A percentile compares a stretch with the other conserved stretches of the same genome.
Conservation (phyloP, 2,797 vertebrate genomes). For the Acipenser oxyrinchus region DNA sequence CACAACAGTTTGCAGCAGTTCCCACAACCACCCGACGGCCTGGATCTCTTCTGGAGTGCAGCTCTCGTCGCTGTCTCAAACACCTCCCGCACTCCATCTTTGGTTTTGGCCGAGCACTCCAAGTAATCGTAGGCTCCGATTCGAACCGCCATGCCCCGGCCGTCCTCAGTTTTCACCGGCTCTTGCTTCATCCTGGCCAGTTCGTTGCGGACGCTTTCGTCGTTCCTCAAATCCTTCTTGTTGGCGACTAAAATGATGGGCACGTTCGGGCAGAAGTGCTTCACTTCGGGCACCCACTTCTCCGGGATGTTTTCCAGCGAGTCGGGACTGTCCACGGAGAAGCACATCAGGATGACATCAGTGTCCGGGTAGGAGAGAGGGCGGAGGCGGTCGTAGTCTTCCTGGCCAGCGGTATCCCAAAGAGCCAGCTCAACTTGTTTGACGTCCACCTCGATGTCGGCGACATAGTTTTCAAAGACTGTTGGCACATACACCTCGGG, state of each 20-base stretch:
- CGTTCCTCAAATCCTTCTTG: constrained; percentile 76
- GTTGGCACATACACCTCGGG: constrained; percentile 79
- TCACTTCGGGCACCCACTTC: constrained; percentile 81
- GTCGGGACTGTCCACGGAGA: constrained; percentile 79
- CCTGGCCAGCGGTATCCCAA: constrained; percentile 77
- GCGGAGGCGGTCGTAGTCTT: constrained; percentile 74
- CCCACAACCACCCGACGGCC: constrained; percentile 62
- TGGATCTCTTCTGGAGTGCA: constrained; percentile 71
- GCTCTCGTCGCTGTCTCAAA: constrained; percentile 79
- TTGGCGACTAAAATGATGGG: constrained; percentile 81
- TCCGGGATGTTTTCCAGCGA: constrained; percentile 80
- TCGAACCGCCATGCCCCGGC: constrained; percentile 73
- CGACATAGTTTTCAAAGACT: constrained; percentile 79
- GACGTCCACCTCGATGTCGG: constrained; percentile 76
- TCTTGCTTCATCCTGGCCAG: constrained; percentile 81
- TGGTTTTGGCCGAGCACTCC: constrained; percentile 79
- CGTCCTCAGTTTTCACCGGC: constrained; percentile 71
- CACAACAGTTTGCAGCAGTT: constrained; percentile 74
- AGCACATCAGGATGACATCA: constrained; percentile 81
- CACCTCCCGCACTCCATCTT: constrained; percentile 75
- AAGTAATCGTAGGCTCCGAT: constrained; percentile 78
- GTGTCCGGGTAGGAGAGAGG: constrained; percentile 79
- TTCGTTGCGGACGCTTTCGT: constrained; percentile 74
- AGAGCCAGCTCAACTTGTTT: constrained; percentile 79
- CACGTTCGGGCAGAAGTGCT: constrained; percentile 78